phyloP scores from a whole-genome alignment of 2,888 invertebrate species.

The Nudaria mundana region DNA sequence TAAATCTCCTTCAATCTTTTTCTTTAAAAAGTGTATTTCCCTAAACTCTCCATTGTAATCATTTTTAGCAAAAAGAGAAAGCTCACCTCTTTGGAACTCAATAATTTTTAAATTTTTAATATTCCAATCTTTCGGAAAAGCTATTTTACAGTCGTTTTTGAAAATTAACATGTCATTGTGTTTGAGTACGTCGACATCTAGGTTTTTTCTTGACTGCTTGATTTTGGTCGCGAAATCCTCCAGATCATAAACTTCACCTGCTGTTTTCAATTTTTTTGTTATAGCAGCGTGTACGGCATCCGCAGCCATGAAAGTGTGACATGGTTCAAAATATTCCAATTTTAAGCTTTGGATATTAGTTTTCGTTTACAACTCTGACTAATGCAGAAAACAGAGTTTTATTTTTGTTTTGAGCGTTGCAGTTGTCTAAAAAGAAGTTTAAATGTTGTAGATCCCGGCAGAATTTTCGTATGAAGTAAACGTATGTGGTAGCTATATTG shows the following conservation, averaged over 20 bases:
- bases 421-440: constrained; percentile 12
- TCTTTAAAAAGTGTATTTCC: constrained; percentile 5
- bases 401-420: constrained; percentile 24
- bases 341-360: constrained; percentile 14
- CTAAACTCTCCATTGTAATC: constrained; percentile 1
- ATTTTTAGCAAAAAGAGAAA: constrained; percentile 6
- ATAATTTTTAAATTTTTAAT: constrained; percentile 12
- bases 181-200: constrained; percentile 14
- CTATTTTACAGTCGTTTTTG: constrained; percentile 7
- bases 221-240: constrained; percentile 6
- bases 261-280: constrained; percentile 16
- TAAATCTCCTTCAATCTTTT: constrained; percentile 8
- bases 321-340: constrained; percentile 22
- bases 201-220: constrained; percentile 18
- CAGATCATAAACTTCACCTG: constrained; percentile 7
- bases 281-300: constrained; percentile 25
- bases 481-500: constrained; percentile 8
- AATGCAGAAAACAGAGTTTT: constrained; percentile 18
- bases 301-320: constrained; percentile 25
- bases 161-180: constrained; percentile 13
- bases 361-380: constrained; percentile 17
- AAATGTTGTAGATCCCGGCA: constrained; percentile 9
- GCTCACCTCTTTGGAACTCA: constrained; percentile 9
- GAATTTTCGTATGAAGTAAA: constrained; percentile 9
- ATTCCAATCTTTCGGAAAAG: constrained; percentile 12